A percentile compares a stretch with the other conserved stretches of the same genome.
These are phyloP conservation scores for Hozukius guyotensis DNA, from an alignment of 2,797 vertebrate genomes.

Conservation along the genomic window DNA sequence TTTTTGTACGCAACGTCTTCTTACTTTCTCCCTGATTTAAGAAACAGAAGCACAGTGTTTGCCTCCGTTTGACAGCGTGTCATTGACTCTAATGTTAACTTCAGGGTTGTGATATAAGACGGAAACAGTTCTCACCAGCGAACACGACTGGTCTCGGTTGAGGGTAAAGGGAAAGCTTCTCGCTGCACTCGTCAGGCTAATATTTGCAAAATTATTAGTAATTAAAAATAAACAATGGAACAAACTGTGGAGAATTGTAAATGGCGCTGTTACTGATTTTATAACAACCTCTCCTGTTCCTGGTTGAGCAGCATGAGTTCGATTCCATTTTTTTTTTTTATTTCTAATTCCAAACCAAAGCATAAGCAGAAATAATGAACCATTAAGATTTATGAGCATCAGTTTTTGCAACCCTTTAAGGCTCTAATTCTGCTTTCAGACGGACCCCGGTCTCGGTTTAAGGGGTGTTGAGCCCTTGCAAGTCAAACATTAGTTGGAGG, in stretches of 20 bases:
- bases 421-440: background rate
- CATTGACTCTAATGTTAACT: background rate
- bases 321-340: background rate
- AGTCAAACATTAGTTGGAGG: background rate
- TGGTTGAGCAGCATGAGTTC: background rate
- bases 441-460: background rate
- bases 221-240: background rate
- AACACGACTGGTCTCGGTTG: background rate
- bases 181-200: background rate
- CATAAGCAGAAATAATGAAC: background rate
- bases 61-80: background rate
- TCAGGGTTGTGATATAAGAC: background rate
- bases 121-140: background rate
- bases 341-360: background rate
- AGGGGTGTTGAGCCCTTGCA: background rate
- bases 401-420: background rate
- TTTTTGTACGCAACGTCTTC: too few relatives aligned
- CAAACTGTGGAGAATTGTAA: background rate
- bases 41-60: too few relatives aligned
- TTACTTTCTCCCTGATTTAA: too few relatives aligned
- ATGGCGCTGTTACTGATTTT: background rate
- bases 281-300: background rate
- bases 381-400: background rate
- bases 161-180: background rate
- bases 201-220: background rate